Conservation (phyloP, 1,140 invertebrate genomes). For the Belonocnema kinseyi region DNA sequence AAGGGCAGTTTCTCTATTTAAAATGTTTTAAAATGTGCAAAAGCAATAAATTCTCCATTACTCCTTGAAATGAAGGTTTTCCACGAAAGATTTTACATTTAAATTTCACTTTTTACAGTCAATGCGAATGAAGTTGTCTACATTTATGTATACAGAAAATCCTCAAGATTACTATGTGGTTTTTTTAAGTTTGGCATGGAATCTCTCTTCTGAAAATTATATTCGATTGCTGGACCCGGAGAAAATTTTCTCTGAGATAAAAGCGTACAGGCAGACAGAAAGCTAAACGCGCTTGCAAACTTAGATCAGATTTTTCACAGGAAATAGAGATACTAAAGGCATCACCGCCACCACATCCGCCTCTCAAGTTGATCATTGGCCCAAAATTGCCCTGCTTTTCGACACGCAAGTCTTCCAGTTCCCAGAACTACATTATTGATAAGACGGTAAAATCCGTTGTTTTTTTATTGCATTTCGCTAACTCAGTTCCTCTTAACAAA, state of each 20-base stretch:
- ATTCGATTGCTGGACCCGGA: too few species aligned
- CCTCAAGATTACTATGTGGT: too few species aligned
- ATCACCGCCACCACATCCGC: constrained; percentile 66
- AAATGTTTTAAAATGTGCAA: too few species aligned
- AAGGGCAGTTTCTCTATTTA: too few species aligned
- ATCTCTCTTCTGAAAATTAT: too few species aligned
- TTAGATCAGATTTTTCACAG: constrained; percentile 62
- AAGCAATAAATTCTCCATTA: too few species aligned
- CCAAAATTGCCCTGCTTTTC: constrained; percentile 71
- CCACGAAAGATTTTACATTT: too few species aligned
- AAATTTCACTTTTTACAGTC: too few species aligned
- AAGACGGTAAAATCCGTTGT: constrained; percentile 74
- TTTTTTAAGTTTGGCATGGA: too few species aligned
- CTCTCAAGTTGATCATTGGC: constrained; percentile 70
- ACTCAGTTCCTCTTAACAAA: constrained; percentile 49
- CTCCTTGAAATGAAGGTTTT: too few species aligned
- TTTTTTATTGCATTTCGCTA: constrained; percentile 59
- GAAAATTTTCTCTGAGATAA: neutral
- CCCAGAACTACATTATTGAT: constrained; percentile 77
- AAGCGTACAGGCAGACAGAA: constrained; percentile 16
- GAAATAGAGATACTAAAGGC: constrained; percentile 70
- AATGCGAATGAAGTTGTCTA: too few species aligned
- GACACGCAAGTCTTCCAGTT: constrained; percentile 70
- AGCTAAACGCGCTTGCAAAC: constrained; percentile 29
- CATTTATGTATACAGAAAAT: too few species aligned